These are phyloP conservation scores for Lutjanus campechanus DNA, from an alignment of 2,797 vertebrate species.

Conservation along the genomic window DNA sequence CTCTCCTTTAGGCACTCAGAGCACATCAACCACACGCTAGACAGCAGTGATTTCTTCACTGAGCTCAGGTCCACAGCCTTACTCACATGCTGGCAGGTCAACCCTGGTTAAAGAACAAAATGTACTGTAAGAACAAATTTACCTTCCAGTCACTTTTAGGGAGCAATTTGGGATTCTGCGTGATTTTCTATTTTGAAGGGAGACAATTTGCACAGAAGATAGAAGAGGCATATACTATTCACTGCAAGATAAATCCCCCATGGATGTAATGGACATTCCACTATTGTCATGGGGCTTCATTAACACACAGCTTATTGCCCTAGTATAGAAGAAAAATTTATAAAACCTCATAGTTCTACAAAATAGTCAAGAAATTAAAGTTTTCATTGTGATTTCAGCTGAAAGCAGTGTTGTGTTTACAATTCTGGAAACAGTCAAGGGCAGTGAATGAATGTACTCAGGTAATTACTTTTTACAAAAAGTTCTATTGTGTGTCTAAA, in stretches of 20 bases:
- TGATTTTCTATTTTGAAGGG: background rate
- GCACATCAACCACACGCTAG: constrained; percentile 92
- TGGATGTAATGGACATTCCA: background rate
- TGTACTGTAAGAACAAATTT: background rate
- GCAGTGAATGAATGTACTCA: background rate
- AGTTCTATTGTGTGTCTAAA: background rate
- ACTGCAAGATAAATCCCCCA: background rate
- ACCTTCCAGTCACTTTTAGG: background rate
- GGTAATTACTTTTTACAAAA: background rate
- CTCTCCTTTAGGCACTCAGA: constrained; percentile 94
- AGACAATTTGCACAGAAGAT: background rate
- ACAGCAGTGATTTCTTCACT: constrained; percentile 91
- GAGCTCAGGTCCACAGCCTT: constrained; percentile 93
- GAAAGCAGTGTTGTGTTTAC: background rate
- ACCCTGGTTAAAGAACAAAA: constrained; percentile 77
- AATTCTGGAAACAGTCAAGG: background rate
- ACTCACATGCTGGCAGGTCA: constrained; percentile 95
- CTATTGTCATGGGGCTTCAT: background rate
- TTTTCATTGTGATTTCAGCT: background rate
- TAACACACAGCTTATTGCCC: background rate
- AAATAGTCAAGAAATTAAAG: background rate
- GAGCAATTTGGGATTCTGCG: background rate
- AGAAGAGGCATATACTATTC: background rate
- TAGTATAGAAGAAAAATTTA: background rate
- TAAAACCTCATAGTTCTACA: background rate